Evolutionary conservation across 1,140 invertebrate genomes (phyloP).

Genomic region (Drosophila subobscura): DNA sequence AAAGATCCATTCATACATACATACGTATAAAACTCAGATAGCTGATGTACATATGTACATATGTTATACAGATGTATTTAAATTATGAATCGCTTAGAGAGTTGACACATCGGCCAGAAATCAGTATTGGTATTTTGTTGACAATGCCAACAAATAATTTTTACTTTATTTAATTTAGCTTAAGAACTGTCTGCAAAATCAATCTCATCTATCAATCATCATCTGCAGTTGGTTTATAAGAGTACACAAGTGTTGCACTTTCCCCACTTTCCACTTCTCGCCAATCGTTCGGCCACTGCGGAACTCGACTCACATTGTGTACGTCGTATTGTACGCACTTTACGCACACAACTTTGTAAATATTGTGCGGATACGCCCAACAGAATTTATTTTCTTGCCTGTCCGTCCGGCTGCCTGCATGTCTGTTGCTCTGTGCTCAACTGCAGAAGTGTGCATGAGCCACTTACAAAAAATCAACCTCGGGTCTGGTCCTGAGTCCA

Average conservation of each 20-base stretch:
- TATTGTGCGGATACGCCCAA: slow-evolving; percentile 60
- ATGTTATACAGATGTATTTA: slow-evolving; percentile 15
- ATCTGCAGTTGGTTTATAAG: slow-evolving; percentile 36
- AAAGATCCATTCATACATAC: slow-evolving; percentile 17
- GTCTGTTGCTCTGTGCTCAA: slow-evolving; percentile 57
- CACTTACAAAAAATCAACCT: slow-evolving; percentile 79
- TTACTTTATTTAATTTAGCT: slow-evolving; percentile 43
- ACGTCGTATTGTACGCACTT: slow-evolving; percentile 57
- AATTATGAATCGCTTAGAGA: slow-evolving; percentile 31
- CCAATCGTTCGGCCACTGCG: not conserved
- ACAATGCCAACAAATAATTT: slow-evolving; percentile 35
- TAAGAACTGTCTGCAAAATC: slow-evolving; percentile 27
- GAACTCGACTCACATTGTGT: slow-evolving; percentile 39
- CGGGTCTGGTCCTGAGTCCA: slow-evolving; percentile 27
- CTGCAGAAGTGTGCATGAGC: slow-evolving; percentile 67
- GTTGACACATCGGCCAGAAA: slow-evolving; percentile 18
- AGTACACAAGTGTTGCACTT: slow-evolving; percentile 30
- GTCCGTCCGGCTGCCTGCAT: slow-evolving; percentile 11
- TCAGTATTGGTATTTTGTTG: slow-evolving; percentile 13
- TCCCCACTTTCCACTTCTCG: not conserved
- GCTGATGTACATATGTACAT: slow-evolving; percentile 26
- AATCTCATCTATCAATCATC: slow-evolving; percentile 44
- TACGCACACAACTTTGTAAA: slow-evolving; percentile 75
- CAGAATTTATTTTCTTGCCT: slow-evolving; percentile 55
- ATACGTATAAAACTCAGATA: slow-evolving; percentile 14